Evolutionary conservation across 2,797 vertebrate genomes (phyloP).

Genomic region (Ptychobarbus kaznakovi): DNA sequence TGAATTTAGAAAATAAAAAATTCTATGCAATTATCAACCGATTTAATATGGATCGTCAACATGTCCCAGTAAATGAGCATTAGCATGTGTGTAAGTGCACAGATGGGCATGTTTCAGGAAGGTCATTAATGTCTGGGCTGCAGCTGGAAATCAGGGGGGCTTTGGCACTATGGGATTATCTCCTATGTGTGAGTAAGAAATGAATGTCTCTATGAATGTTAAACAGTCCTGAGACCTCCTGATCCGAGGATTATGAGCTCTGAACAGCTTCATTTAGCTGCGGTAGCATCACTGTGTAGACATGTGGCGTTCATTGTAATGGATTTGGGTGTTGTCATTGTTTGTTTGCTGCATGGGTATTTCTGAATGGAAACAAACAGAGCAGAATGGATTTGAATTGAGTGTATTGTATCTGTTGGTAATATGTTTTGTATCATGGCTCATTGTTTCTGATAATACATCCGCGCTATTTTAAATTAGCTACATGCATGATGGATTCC

Average conservation of each 20-base stretch:
- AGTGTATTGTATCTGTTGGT: not conserved
- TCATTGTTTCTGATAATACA: not conserved
- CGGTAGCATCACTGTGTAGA: conserved; percentile 41
- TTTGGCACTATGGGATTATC: conserved; percentile 36
- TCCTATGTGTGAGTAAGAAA: conserved; percentile 28
- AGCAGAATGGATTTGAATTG: not conserved
- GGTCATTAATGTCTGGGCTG: conserved; percentile 22
- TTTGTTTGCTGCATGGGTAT: not conserved
- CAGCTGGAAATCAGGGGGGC: conserved; percentile 13
- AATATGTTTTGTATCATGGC: not conserved
- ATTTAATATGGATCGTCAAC: not conserved
- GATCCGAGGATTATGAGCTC: conserved; percentile 43
- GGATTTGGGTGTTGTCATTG: conserved; percentile 23
- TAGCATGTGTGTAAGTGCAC: conserved; percentile 9
- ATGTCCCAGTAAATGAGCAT: not conserved
- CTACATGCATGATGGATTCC: not conserved
- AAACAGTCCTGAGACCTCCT: conserved; percentile 44
- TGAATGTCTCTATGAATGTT: conserved; percentile 41
- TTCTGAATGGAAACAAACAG: conserved; percentile 22
- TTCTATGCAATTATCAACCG: not conserved
- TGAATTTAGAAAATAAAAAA: not conserved
- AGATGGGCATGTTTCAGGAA: conserved; percentile 30
- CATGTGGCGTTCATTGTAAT: not conserved
- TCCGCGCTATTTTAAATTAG: not conserved
- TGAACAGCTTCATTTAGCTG: conserved; percentile 34